These are phyloP conservation scores for Ia io DNA, from an alignment of 2,113 vertebrate genomes.

Conservation along the genomic window DNA sequence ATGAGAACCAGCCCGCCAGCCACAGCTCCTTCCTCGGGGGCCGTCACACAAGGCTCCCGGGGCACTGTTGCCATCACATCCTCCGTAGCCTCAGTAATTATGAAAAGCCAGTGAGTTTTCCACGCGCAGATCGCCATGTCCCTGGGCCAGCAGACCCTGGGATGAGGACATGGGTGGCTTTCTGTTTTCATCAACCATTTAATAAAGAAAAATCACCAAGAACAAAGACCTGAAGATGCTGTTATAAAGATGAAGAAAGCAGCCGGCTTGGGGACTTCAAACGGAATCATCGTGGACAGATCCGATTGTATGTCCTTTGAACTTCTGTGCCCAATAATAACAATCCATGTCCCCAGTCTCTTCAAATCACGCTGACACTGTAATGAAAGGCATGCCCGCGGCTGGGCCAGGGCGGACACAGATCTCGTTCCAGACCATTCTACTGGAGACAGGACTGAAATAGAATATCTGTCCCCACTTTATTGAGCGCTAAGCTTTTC, in stretches of 20 bases:
- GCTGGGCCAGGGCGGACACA: not conserved
- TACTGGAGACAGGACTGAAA: no score
- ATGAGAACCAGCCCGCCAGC: slow-evolving; percentile 58
- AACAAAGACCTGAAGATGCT: not conserved
- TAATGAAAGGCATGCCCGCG: not conserved
- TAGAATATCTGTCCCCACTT: not conserved
- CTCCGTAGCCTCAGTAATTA: slow-evolving; percentile 33
- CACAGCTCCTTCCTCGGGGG: slow-evolving; percentile 42
- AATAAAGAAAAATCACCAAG: not conserved
- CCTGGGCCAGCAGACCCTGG: not conserved
- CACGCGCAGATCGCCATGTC: no score
- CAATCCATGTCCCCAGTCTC: not conserved
- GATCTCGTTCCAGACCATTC: not conserved
- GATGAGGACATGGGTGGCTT: not conserved
- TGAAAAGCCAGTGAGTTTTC: slow-evolving; percentile 22
- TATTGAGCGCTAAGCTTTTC: not conserved
- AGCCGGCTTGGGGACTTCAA: not conserved
- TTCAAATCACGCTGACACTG: not conserved
- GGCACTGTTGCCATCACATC: not conserved
- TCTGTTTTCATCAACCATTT: not conserved
- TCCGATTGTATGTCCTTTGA: not conserved
- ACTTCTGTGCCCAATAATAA: not conserved
- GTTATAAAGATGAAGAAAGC: not conserved
- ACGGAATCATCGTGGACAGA: not conserved
- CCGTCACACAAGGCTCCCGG: slow-evolving; percentile 64